Percentiles rank a stretch among this genome's conserved stretches.
phyloP scores from a whole-genome alignment of 2,888 invertebrate species.

The Hydropsyche betteni region DNA sequence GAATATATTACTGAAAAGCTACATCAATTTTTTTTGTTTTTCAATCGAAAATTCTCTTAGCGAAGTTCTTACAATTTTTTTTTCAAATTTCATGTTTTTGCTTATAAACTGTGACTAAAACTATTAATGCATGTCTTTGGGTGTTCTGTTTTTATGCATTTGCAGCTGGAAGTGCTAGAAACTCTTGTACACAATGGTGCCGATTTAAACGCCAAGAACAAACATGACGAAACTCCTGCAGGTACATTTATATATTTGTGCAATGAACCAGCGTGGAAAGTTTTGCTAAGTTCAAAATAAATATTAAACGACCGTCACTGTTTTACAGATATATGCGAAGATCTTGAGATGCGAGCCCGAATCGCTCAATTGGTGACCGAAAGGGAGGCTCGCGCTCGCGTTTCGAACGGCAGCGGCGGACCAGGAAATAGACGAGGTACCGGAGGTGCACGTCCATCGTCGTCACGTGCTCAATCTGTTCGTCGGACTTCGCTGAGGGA shows the following conservation, averaged over 20 bases:
- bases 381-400: slow-evolving; percentile 72
- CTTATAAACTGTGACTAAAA: slow-evolving; percentile 39
- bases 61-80: slow-evolving; percentile 36
- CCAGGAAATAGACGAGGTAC: slow-evolving; percentile 60
- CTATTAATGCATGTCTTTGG: slow-evolving; percentile 47
- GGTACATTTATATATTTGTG: slow-evolving; percentile 68
- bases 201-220: slow-evolving; percentile 95
- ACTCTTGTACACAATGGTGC: slow-evolving; percentile 95
- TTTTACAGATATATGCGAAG: slow-evolving; percentile 89
- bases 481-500: slow-evolving; percentile 92
- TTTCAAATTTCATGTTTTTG: slow-evolving; percentile 14
- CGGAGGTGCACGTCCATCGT: slow-evolving; percentile 64
- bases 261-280: neutral
- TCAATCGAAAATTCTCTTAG: too few species aligned
- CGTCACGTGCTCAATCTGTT: slow-evolving; percentile 88
- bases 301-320: slow-evolving; percentile 23
- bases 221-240: slow-evolving; percentile 96
- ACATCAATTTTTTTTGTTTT: too few species aligned
- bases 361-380: slow-evolving; percentile 89
- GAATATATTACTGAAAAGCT: too few species aligned
- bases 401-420: slow-evolving; percentile 68
- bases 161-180: slow-evolving; percentile 93
- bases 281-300: neutral
- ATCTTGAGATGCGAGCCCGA: slow-evolving; percentile 90
- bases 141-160: slow-evolving; percentile 32